Base-by-base conservation (phyloP, 2,113 vertebrate species). In the Dendrocopos noguchii region DNA sequence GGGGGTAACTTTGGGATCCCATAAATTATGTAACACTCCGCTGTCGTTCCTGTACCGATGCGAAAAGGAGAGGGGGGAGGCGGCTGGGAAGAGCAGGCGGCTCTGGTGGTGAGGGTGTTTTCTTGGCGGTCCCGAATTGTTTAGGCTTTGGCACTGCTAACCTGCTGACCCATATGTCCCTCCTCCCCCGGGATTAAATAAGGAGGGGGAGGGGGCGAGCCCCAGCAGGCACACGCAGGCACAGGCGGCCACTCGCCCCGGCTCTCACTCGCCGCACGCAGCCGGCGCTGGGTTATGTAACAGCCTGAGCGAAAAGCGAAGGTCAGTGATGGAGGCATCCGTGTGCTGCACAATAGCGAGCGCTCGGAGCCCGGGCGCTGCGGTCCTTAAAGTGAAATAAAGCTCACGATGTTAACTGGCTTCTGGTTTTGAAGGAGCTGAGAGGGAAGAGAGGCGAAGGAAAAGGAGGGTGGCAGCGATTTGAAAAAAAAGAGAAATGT, bases 231-330 rank as follows among this genome's bases (percentile, higher is more conserved):
- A 85, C 84, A 80, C 89, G 91, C 70, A 29, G 87, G 95, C 96
- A 85, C 87, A 80, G 86, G 94, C 59, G 55, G 78, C 19, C 95
- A 2, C 78, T 84, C 59, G 74, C 75, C 9, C 36, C 4, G 90
- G 72, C 94, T 92, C 47, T 2, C 82, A 2, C 56, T 71, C 29
- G 81, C 95, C 33, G 79, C 86, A 55, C 96, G 96, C 96, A 95
- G 96, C 97, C 78, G 91, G 96, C 97, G 10, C 72, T 22, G 79
- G 93, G 97, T 98, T 98, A 98, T 97, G 91, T 98, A 98, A 98
- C 94, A 93, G 97, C 47, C 95, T 74, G 97, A 95, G 53, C 89
- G 97, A 91, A 87, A 82, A 81, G 74, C 94, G 95, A 94, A 97
- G 97, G 97, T 96, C 97, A 97, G 97, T 81, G 95, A 96, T 95